Evolutionary conservation across 2,797 vertebrate genomes (phyloP), one percentile per base, ranked within the genome.

Genomic region (Ateles fusciceps): DNA sequence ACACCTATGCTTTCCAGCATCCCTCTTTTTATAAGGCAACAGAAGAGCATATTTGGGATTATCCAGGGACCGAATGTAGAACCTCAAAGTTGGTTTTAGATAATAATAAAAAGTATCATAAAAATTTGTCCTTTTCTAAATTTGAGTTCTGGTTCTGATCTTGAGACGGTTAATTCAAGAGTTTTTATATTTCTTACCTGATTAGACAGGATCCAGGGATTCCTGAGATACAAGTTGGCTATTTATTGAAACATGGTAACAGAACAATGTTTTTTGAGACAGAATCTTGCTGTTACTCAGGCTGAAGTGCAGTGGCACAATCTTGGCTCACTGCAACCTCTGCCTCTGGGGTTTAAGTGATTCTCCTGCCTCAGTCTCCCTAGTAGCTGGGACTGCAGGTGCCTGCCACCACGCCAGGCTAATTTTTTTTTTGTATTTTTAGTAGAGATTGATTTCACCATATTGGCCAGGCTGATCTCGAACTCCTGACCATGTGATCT

Each of bases 81-180:
- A 71, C 48, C n/a, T 87, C 19, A 36, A 76, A 95, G 13, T 91
- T 50, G 80, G 24, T 81, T 95, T 80, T 68, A 78, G 17, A 85
- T 83, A 28, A 79, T 19, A 75, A 91, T 36, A 91, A 59, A 75
- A 87, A 36, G 46, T 68, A 61, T 85, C 24, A 84, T 59, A 15
- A 79, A 86, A 46, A 26, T 92, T 42, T 50, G 61, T 52, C 46
- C 61, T 88, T 81, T 84, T 85, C 61, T 61, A 92, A 84, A 85
- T 36, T 24, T 89, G 9, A 22, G 5, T 84, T 94, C 48, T 95
- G 30, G 4, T 84, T 94, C 48, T 95, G 44, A 74, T 89, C n/a
- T 89, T 88, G 57, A 85, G 57, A 88, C 90, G 22, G 26, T 68
- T 89, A 87, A 96, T 52, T n/a, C 76, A 96, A 81, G 26, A 68